Conservation (phyloP, 1,140 invertebrate genomes). For the Drosophila teissieri region DNA sequence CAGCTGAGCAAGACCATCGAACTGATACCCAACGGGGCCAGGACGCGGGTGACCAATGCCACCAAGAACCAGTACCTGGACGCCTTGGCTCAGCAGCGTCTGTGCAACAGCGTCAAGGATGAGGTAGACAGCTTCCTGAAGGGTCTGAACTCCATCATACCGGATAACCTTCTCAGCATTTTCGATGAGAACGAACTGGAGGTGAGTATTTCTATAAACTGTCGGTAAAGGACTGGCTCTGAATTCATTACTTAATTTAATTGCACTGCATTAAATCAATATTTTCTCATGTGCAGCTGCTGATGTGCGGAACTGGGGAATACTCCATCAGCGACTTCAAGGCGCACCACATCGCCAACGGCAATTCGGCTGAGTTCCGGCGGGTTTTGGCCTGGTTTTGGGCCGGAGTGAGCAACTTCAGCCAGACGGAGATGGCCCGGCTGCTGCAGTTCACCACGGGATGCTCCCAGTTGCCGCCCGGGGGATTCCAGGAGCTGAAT, state of each 20-base stretch:
- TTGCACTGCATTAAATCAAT: background rate
- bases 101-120: constrained; percentile 91
- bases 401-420: constrained; percentile 96
- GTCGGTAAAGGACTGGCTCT: no score
- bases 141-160: constrained; percentile 95
- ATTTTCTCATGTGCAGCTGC: constrained; percentile 86
- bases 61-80: constrained; percentile 90
- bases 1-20: constrained; percentile 91
- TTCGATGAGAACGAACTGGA: constrained; percentile 98
- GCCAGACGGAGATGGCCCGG: constrained; percentile 96
- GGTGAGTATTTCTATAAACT: constrained; percentile 85
- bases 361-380: constrained; percentile 92
- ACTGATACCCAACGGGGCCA: constrained; percentile 90
- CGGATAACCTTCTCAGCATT: constrained; percentile 96
- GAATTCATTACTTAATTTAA: background rate
- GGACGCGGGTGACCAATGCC: constrained; percentile 83
- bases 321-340: constrained; percentile 96
- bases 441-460: constrained; percentile 97
- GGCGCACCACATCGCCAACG: constrained; percentile 93
- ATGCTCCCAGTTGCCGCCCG: constrained; percentile 95
- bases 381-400: constrained; percentile 97
- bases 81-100: constrained; percentile 94
- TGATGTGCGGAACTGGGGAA: constrained; percentile 96
- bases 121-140: constrained; percentile 95
- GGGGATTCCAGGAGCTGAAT: constrained; percentile 94